Evolutionary conservation across 1,140 invertebrate species (phyloP).

Genomic region (Maniola jurtina): DNA sequence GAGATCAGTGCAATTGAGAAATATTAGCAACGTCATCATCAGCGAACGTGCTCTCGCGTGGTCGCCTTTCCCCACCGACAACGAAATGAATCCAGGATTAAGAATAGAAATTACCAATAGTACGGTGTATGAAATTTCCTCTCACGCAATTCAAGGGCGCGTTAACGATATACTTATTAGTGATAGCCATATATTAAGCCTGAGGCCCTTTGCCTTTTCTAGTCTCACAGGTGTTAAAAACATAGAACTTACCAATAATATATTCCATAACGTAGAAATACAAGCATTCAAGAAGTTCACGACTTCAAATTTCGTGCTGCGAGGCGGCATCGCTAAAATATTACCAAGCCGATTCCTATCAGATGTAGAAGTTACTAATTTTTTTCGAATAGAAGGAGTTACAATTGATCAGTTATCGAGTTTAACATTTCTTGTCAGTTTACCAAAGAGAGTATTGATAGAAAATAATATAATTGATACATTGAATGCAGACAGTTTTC

Average conservation of each 20-base stretch:
- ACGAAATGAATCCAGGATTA: slow-evolving; percentile 61
- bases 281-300: slow-evolving; percentile 90
- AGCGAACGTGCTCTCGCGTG: slow-evolving; percentile 61
- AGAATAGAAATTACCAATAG: slow-evolving; percentile 62
- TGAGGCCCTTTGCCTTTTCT: slow-evolving; percentile 86
- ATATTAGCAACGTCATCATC: slow-evolving; percentile 54
- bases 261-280: slow-evolving; percentile 81
- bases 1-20: slow-evolving; percentile 55
- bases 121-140: slow-evolving; percentile 81
- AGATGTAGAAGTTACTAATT: slow-evolving; percentile 84
- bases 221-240: slow-evolving; percentile 80
- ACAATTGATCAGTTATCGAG: slow-evolving; percentile 80
- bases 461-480: slow-evolving; percentile 81
- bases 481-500: slow-evolving; percentile 83
- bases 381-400: slow-evolving; percentile 83
- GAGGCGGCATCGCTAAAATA: slow-evolving; percentile 63
- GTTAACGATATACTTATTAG: slow-evolving; percentile 84
- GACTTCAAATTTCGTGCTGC: slow-evolving; percentile 81
- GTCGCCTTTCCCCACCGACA: slow-evolving; percentile 53
- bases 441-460: slow-evolving; percentile 81
- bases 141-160: slow-evolving; percentile 84
- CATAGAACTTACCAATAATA: slow-evolving; percentile 79
- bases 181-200: slow-evolving; percentile 79
- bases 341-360: slow-evolving; percentile 86
- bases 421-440: slow-evolving; percentile 82